Conservation (phyloP, 2,888 invertebrate genomes). For the Drosophila greeni region DNA sequence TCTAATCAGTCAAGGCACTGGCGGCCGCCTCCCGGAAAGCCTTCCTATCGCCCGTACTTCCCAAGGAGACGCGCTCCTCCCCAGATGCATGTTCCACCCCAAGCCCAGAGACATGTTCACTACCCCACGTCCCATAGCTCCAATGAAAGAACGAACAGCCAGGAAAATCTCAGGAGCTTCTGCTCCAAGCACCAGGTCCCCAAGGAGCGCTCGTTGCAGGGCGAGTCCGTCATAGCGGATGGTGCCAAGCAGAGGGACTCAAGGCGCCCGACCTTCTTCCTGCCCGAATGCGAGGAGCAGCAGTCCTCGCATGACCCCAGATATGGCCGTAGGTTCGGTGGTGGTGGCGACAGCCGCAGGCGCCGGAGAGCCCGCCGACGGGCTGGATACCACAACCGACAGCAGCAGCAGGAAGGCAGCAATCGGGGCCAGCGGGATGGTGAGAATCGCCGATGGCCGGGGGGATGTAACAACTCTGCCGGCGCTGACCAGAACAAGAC, state of each 20-base stretch:
- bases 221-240: not conserved
- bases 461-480: not conserved
- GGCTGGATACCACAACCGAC: not conserved
- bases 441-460: not conserved
- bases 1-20: not conserved
- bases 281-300: slow-evolving; percentile 16
- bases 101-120: too few species aligned
- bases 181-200: not conserved
- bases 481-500: not conserved
- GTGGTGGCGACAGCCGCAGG: slow-evolving; percentile 20
- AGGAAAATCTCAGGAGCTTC: not conserved
- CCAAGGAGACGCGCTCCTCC: not conserved
- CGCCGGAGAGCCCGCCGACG: not conserved
- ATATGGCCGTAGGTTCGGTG: slow-evolving; percentile 1
- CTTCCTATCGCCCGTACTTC: too few species aligned
- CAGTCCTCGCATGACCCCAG: slow-evolving; percentile 2
- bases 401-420: not conserved
- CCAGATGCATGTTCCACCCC: not conserved
- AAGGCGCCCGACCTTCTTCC: slow-evolving; percentile 5
- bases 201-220: not conserved
- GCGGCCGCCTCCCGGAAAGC: not conserved
- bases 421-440: slow-evolving; percentile 3
- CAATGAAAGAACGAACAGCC: not conserved
- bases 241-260: fast-evolving
- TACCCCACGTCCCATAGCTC: not conserved